These are phyloP conservation scores for Mionectes macconnelli DNA, from an alignment of 2,113 vertebrate genomes.

Conservation along the genomic window DNA sequence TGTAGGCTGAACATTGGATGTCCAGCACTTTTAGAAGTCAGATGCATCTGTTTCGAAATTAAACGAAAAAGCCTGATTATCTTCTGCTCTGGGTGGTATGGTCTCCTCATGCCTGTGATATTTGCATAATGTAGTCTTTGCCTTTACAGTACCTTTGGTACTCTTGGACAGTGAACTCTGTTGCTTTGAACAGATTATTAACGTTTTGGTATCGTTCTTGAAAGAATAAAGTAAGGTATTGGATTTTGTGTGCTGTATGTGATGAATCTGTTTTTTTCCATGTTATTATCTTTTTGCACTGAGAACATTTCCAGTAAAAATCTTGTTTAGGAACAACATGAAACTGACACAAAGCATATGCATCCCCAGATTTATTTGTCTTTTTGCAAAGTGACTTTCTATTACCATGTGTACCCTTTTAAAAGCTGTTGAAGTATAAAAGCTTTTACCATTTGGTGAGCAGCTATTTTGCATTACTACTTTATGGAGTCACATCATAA, in stretches of 20 bases:
- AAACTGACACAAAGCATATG: conserved; percentile 64
- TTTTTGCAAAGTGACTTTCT: conserved; percentile 66
- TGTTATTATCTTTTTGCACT: conserved; percentile 37
- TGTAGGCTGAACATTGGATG: not conserved
- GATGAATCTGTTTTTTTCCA: conserved; percentile 52
- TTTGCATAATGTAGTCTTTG: not conserved
- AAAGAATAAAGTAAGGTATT: conserved; percentile 21
- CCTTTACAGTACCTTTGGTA: not conserved
- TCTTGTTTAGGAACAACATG: conserved; percentile 63
- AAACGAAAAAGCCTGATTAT: not conserved
- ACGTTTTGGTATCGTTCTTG: conserved; percentile 19
- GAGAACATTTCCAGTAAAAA: conserved; percentile 69
- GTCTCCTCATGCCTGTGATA: not conserved
- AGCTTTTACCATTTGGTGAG: conserved; percentile 64
- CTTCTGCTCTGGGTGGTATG: not conserved
- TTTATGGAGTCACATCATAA: conserved; percentile 61
- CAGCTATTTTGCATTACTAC: conserved; percentile 53
- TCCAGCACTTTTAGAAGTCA: not conserved
- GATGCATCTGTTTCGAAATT: not conserved
- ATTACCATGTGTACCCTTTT: conserved; percentile 60
- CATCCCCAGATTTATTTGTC: conserved; percentile 64
- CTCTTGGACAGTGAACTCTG: not conserved
- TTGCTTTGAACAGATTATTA: conserved; percentile 39
- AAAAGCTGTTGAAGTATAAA: conserved; percentile 61
- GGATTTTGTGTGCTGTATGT: not conserved